These are phyloP conservation scores for Chaetoderma sp. DNA, from an alignment of 2,888 invertebrate species.

Conservation along the genomic window DNA sequence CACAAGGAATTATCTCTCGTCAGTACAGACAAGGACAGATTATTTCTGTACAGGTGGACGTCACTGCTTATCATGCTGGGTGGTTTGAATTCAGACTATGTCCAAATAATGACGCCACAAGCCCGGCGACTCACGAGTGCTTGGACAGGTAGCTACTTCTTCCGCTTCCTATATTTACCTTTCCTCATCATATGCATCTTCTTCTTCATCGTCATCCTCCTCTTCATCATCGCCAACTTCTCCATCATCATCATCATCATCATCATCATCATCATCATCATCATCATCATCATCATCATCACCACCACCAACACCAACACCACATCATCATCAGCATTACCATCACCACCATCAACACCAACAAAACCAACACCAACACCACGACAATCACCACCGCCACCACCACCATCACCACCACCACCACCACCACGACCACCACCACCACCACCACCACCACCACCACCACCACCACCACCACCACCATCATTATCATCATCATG, in stretches of 20 bases:
- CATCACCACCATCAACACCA: neutral
- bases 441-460: neutral
- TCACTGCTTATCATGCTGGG: slow-evolving; percentile 60
- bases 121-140: slow-evolving; percentile 56
- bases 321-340: too few relatives aligned
- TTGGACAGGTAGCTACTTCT: slow-evolving; percentile 43
- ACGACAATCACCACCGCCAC: too few relatives aligned
- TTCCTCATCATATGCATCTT: too few relatives aligned
- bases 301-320: too few relatives aligned
- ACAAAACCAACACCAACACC: too few relatives aligned
- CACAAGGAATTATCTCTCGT: slow-evolving; percentile 47
- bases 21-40: slow-evolving; percentile 45
- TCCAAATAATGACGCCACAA: slow-evolving; percentile 47
- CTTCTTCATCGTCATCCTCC: slow-evolving; percentile 1
- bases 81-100: slow-evolving; percentile 66
- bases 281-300: slow-evolving; percentile 3
- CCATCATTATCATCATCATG: slow-evolving; percentile 7
- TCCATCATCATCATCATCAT: neutral
- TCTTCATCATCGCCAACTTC: neutral
- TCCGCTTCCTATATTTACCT: too few relatives aligned
- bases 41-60: slow-evolving; percentile 45
- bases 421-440: neutral
- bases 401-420: neutral
- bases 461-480: neutral
- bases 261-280: neutral